Base-by-base conservation (phyloP, 1,140 invertebrate genomes). In the Lasioglossum baleicum region DNA sequence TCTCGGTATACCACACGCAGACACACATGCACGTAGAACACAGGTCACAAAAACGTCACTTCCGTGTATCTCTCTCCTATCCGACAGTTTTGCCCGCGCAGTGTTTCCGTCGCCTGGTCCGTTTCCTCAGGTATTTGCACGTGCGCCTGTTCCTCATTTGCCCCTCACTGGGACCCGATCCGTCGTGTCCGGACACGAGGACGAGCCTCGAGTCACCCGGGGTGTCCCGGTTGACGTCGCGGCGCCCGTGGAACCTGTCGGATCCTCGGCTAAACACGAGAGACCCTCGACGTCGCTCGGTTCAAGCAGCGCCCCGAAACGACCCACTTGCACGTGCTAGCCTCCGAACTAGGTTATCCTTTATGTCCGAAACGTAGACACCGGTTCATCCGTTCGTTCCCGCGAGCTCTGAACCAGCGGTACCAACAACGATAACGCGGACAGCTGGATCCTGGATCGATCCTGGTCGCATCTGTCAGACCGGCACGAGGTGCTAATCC, bases 281-380 rank as follows among this genome's bases (percentile, higher is more conserved):
- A n/a, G n/a, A n/a, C n/a, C n/a, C 73, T 31, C 73, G 44, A 56
- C 22, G 66, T n/a, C n/a, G n/a, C n/a, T n/a, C n/a, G n/a, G n/a
- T n/a, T n/a, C n/a, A n/a, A n/a, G n/a, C n/a, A n/a, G n/a, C n/a
- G 40, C 26, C 53, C 22, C 72, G 42, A 10, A 7, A 13, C 80
- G 87, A 84, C 81, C 81, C 68, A 82, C 60, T 83, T 83, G 78
- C 58, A 44, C 15, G 40, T 20, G 56, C 56, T 35, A 83, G 72
- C 68, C 40, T 11, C 60, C 26, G 75, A 88, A 88, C 82, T 87
- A 68, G 83, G 80, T 88, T 88, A 88, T 83, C 84, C 82, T 88
- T 89, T n/a, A n/a, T 87, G 85, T 88, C 71, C 64, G 42, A 69
- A 56, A 63, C 61, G 69, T 64, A 85, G 63, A 83, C 72, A 88